A percentile compares a stretch with the other conserved stretches of the same genome.
These are phyloP conservation scores for Eonycteris spelaea DNA, from an alignment of 2,113 vertebrate species.

Conservation along the genomic window DNA sequence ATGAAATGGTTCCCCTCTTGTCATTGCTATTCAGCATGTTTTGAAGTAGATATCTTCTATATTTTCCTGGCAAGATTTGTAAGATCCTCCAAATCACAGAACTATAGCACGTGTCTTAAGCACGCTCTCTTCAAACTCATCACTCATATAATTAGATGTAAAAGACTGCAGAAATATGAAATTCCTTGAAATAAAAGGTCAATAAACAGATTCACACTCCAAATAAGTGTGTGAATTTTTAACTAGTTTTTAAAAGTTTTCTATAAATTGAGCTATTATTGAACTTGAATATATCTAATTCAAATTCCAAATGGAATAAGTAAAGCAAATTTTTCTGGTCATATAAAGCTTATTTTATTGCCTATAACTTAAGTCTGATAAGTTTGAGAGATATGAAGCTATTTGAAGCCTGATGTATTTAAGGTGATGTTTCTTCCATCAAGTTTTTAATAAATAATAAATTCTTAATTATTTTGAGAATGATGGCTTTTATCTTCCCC, in stretches of 20 bases:
- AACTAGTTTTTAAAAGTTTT: not conserved
- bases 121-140: not conserved
- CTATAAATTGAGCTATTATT: not conserved
- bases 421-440: not conserved
- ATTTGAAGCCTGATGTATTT: not conserved
- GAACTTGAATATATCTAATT: constrained; percentile 14
- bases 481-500: not conserved
- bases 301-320: not conserved
- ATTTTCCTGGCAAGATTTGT: constrained; percentile 27
- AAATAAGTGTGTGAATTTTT: constrained; percentile 18
- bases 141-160: constrained; percentile 13
- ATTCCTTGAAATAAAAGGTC: constrained; percentile 33
- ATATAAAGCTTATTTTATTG: not conserved
- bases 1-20: not conserved
- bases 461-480: not conserved
- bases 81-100: constrained; percentile 15
- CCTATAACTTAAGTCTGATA: not conserved
- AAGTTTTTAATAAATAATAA: constrained; percentile 16
- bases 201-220: not conserved
- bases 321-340: not conserved
- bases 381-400: not conserved
- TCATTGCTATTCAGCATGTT: constrained; percentile 25
- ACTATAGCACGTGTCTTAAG: not conserved
- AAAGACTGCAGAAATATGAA: not conserved
- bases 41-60: not conserved